phyloP scores from a whole-genome alignment of 2,113 vertebrate species.

The Lamprotornis superbus region DNA sequence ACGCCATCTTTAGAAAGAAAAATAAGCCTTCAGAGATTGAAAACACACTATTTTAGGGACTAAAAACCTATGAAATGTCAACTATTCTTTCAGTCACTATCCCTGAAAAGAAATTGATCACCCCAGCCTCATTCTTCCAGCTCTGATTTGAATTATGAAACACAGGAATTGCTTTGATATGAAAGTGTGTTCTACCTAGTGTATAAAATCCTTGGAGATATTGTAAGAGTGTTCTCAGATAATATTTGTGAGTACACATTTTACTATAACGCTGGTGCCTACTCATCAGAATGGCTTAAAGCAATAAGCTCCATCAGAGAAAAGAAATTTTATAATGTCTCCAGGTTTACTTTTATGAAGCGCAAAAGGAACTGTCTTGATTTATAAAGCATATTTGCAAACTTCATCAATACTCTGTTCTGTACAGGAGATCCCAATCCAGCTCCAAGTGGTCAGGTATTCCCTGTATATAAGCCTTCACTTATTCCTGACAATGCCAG shows the following conservation, averaged over 20 bases:
- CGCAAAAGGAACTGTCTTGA: background rate
- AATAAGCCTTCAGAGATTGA: slow-evolving; percentile 80
- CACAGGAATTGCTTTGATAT: background rate
- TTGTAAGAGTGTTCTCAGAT: background rate
- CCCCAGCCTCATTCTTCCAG: background rate
- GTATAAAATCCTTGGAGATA: background rate
- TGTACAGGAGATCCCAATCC: background rate
- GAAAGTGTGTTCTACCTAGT: background rate
- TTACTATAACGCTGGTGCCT: background rate
- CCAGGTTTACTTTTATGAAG: background rate
- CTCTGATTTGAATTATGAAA: slow-evolving; percentile 53
- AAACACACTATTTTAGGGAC: slow-evolving; percentile 62
- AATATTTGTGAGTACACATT: background rate
- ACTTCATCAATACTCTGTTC: background rate
- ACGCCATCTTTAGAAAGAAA: slow-evolving; percentile 84
- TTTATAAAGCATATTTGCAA: background rate
- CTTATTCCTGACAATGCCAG: slow-evolving; percentile 1
- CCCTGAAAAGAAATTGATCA: slow-evolving; percentile 53
- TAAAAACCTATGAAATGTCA: slow-evolving; percentile 73
- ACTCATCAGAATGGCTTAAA: background rate
- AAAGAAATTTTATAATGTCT: background rate
- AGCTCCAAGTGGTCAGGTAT: background rate
- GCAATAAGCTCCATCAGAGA: background rate
- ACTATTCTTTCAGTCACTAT: slow-evolving; percentile 74
- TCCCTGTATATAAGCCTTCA: background rate